Conservation (phyloP, 2,888 invertebrate species). For the Syritta pipiens region DNA sequence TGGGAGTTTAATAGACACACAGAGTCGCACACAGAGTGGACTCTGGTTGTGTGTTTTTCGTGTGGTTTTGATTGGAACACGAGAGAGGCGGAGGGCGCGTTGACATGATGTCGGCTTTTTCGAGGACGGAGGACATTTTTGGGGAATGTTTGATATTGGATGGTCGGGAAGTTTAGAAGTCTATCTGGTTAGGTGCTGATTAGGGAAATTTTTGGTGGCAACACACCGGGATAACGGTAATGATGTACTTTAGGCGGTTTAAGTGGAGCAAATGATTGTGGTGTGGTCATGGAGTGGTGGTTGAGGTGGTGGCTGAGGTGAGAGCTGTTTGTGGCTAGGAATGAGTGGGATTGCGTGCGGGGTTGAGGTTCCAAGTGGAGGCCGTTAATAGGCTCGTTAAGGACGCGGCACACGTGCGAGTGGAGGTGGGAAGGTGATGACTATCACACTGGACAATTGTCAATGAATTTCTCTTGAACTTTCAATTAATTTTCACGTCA, state of each 20-base stretch:
- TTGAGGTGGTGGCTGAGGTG: too few relatives aligned
- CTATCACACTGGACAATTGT: too few relatives aligned
- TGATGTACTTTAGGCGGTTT: neutral
- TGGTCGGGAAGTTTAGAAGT: conserved; percentile 14
- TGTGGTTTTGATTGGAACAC: conserved; percentile 42
- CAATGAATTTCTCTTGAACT: too few relatives aligned
- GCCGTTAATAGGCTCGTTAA: too few relatives aligned
- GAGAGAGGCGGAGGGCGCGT: neutral
- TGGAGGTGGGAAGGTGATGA: too few relatives aligned
- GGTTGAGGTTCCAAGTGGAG: too few relatives aligned
- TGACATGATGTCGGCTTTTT: conserved; percentile 12
- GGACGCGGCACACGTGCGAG: too few relatives aligned
- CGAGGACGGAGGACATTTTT: neutral
- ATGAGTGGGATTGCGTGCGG: too few relatives aligned
- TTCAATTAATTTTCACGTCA: too few relatives aligned
- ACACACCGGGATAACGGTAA: conserved; percentile 31
- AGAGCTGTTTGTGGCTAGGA: too few relatives aligned
- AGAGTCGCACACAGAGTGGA: neutral
- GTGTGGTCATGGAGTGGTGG: too few relatives aligned
- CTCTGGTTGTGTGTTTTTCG: conserved; percentile 5
- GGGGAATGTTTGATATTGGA: conserved; percentile 8
- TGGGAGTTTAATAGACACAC: conserved; percentile 7
- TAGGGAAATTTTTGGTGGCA: conserved; percentile 33
- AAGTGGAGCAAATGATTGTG: conserved; percentile 4
- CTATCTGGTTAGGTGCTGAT: conserved; percentile 51